Base-by-base conservation (phyloP, 1,140 invertebrate species). In the Lanistes nyassanus region DNA sequence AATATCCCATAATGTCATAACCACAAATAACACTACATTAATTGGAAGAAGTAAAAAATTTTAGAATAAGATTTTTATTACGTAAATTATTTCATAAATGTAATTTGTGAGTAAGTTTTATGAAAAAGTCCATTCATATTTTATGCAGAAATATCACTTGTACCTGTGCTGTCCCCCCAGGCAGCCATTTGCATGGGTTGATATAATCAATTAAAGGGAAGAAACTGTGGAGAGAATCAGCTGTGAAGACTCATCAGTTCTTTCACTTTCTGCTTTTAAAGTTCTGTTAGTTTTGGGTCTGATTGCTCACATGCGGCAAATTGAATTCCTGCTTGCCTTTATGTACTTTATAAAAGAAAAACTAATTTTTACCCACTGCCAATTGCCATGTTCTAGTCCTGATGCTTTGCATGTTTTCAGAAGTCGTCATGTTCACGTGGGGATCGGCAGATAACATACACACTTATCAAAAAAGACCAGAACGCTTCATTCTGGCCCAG, bases 401-500 rank as follows among this genome's bases (percentile, higher is more conserved):
- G n/a, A n/a, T n/a, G n/a, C n/a, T n/a, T n/a, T n/a, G n/a, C n/a
- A n/a, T n/a, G n/a, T 66, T 60, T 78, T n/a, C 83, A 92, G 91
- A 91, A 92, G 82, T 92, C 92, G 23, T 90, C 90, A 74, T 90
- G 91, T 82, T 83, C 81, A 78, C 88, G 91, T 53, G 83, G 93
- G 82, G 94, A 93, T 62, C 92, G 95, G 84, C 92, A 93, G 85
- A 93, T 95, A 80, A 94, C 95, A 89, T 92, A 96, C 83, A 91
- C 94, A 79, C 90, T 97, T 84, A 92, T 92, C 83, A 95, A 95
- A 86, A 91, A 92, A 84, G 93, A 93, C 23, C n/a, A 39, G 70
- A 90, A 90, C 29, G 94, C 93, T 76, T 92, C 94, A 19, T 98
- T 93, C 86, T 98, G 97, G 97, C 94, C 95, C 73, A 89, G 93